Conservation (phyloP, 2,888 invertebrate genomes). For the Seira ritae region DNA sequence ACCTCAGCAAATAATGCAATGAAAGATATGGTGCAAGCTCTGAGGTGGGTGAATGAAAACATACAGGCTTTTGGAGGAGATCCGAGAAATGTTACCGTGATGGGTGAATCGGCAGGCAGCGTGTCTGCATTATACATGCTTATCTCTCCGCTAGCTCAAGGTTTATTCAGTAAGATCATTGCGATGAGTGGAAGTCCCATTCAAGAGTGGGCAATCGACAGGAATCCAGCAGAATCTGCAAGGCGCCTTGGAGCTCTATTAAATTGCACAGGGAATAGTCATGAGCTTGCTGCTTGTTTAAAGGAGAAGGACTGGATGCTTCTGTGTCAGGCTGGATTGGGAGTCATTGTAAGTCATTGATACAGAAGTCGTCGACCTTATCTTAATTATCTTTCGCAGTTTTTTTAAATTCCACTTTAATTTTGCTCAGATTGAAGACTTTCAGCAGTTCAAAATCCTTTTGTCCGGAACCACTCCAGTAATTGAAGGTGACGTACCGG, state of each 20-base stretch:
- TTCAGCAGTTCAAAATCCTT: conserved; percentile 31
- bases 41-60: conserved; percentile 18
- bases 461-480: conserved; percentile 51
- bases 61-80: conserved; percentile 46
- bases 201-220: conserved; percentile 67
- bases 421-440: conserved; percentile 37
- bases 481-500: conserved; percentile 62
- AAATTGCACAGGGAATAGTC: conserved; percentile 26
- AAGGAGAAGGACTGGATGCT: conserved; percentile 29
- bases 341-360: conserved; percentile 35
- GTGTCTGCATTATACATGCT: conserved; percentile 45
- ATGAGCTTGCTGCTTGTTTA: conserved; percentile 26
- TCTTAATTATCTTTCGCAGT: neutral
- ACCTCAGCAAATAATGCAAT: conserved; percentile 25
- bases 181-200: conserved; percentile 60
- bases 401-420: neutral
- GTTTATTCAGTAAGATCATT: conserved; percentile 52
- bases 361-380: neutral
- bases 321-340: conserved; percentile 25
- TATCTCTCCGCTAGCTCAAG: conserved; percentile 62
- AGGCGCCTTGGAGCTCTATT: conserved; percentile 19
- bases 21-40: conserved; percentile 58
- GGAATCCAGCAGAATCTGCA: conserved; percentile 37
- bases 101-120: conserved; percentile 40
- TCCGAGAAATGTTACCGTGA: conserved; percentile 19